Conservation (phyloP, 2,113 vertebrate species). For the Sander lucioperca region DNA sequence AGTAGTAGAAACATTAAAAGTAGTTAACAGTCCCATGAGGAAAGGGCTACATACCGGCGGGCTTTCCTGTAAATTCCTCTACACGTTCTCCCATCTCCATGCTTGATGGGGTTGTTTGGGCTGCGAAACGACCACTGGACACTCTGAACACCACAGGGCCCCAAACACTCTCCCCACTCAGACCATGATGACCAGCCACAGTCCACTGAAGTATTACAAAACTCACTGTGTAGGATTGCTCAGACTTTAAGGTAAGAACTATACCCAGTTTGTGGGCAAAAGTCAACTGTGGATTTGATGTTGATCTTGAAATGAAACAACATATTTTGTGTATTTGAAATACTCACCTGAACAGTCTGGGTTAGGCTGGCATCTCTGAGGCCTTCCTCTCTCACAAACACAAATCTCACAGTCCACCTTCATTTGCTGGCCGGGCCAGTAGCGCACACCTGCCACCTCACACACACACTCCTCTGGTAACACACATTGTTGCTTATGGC, state of each 20-base stretch:
- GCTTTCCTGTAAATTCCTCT: conserved; percentile 92
- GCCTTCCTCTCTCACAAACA: conserved; percentile 86
- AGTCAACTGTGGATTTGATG: not conserved
- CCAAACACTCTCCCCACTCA: conserved; percentile 90
- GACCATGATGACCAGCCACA: conserved; percentile 95
- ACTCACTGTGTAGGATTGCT: not conserved
- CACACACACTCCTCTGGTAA: conserved; percentile 85
- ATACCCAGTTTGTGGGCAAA: not conserved
- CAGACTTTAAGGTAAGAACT: not conserved
- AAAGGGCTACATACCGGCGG: conserved; percentile 81
- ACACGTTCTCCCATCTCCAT: conserved; percentile 84
- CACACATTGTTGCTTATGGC: conserved; percentile 80
- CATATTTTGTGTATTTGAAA: not conserved
- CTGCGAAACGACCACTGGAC: conserved; percentile 96
- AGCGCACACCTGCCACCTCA: conserved; percentile 80
- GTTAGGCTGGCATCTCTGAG: conserved; percentile 84
- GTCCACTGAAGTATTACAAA: conserved; percentile 81
- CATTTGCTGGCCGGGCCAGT: conserved; percentile 84
- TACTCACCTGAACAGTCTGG: conserved; percentile 87
- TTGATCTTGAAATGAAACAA: not conserved
- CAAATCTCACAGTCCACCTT: conserved; percentile 89
- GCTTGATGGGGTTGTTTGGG: conserved; percentile 87
- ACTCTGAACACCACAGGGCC: conserved; percentile 89
- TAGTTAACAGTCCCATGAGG: not conserved
- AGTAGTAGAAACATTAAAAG: not conserved